Evolutionary conservation across 2,888 invertebrate species (phyloP).

Genomic region (Dolichopus griseipennis): DNA sequence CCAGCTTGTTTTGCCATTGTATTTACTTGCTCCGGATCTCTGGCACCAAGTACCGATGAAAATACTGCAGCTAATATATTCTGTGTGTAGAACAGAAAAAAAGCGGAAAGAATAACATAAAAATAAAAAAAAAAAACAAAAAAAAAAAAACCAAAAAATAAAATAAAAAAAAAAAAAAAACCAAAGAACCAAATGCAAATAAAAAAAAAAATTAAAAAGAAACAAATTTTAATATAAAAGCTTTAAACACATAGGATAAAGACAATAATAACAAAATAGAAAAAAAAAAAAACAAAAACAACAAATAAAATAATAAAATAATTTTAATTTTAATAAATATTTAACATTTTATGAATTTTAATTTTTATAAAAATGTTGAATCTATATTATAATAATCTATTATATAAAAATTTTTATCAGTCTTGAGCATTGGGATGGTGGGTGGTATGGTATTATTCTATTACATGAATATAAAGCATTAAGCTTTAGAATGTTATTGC

Average conservation of each 20-base stretch:
- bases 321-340: too few species aligned
- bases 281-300: too few species aligned
- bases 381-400: too few species aligned
- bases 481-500: too few species aligned
- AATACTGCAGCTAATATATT: constrained; percentile 87
- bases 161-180: constrained; percentile 7
- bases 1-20: constrained; percentile 92
- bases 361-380: neutral
- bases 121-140: constrained; percentile 9
- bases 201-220: neutral
- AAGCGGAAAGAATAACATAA: constrained; percentile 33
- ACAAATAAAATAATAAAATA: too few species aligned
- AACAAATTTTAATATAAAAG: neutral
- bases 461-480: too few species aligned
- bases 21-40: constrained; percentile 85
- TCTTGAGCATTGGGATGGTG: too few species aligned
- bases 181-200: neutral
- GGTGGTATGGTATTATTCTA: too few species aligned
- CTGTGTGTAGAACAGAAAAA: constrained; percentile 53
- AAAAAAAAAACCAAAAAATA: constrained; percentile 16
- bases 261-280: too few species aligned
- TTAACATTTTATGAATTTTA: constrained; percentile 3
- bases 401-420: too few species aligned
- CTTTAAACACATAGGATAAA: neutral
- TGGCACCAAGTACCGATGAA: constrained; percentile 81